Base-by-base conservation (phyloP, 1,140 invertebrate species). In the Ditylenchus dipsaci region DNA sequence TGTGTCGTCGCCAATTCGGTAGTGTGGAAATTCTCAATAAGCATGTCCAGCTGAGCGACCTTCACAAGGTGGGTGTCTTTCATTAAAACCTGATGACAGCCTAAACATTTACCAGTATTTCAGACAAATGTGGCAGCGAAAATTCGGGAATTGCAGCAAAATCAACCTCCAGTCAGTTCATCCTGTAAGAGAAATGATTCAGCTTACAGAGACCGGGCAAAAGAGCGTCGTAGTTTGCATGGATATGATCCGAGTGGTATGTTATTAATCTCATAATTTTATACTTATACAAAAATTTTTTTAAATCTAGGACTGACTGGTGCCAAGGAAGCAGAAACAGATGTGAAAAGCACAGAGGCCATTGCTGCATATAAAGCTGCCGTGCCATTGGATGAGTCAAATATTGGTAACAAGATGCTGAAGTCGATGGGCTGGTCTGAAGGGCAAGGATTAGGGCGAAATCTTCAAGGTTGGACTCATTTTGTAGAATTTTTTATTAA, bases 361-460 rank as follows among this genome's bases (percentile, higher is more conserved):
- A 38, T 74, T 15, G 47, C 71, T 1, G 71, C 56, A 3, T 33
- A 26, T 30, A 71, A 68, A 26, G 75, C 72, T 11, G 45, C 61
- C 9, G 49, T 45, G 15, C 77, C 78, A 1, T 60, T 80, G 33
- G 78, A 80, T 45, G 73, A 68, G 9, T 61, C 68, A 9, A 80
- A 80, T 83, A 90, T 94, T 75, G 93, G 93, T 1, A 95, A 90
- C 84, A 91, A 91, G 84, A 86, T 98, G 76, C 83, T 98, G 49
- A 93, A 97, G 84, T 96, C 94, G 85, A 97, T 97, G 95, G 95
- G 95, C 0, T 98, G 95, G 95, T 90, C 89, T 7, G 91, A 93
- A 83, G 95, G 95, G 0, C 89, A 92, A 87, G 95, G 95, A 0
- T 85, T 97, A 13, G 95, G 95, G 3, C 91, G 91, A 82, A 87